These are phyloP conservation scores for Myiagra hebetior DNA, from an alignment of 2,113 vertebrate species.

Conservation along the genomic window DNA sequence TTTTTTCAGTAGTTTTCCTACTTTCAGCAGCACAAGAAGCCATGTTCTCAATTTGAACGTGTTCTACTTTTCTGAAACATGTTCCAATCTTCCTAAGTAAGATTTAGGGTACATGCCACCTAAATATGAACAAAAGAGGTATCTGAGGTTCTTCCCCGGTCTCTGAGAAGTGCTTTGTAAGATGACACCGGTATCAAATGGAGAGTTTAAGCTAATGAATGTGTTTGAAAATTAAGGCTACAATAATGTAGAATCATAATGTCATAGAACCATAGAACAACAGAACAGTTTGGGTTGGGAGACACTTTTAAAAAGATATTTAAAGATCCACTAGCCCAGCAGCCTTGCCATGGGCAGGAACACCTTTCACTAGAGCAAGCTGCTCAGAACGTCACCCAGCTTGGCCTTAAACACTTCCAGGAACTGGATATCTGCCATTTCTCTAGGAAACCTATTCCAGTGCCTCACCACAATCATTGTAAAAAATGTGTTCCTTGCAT, in stretches of 20 bases:
- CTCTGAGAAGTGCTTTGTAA: neutral
- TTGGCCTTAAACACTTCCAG: neutral
- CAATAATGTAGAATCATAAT: neutral
- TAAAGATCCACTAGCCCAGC: neutral
- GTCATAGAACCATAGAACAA: neutral
- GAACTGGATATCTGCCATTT: neutral
- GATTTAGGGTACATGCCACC: neutral
- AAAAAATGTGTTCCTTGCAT: neutral
- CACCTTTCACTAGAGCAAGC: neutral
- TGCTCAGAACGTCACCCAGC: neutral
- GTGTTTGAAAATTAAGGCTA: neutral
- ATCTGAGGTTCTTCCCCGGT: neutral
- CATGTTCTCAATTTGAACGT: neutral
- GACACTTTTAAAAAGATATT: neutral
- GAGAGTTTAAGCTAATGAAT: neutral
- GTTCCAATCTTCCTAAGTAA: neutral
- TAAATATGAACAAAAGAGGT: neutral
- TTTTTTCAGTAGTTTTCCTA: neutral
- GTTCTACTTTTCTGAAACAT: neutral
- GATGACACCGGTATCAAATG: neutral
- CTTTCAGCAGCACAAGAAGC: neutral
- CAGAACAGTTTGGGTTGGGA: neutral
- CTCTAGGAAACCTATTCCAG: neutral
- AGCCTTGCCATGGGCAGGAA: neutral
- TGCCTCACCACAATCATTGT: neutral